Conservation (phyloP, 2,888 invertebrate species). For the Itoplectis maculator region DNA sequence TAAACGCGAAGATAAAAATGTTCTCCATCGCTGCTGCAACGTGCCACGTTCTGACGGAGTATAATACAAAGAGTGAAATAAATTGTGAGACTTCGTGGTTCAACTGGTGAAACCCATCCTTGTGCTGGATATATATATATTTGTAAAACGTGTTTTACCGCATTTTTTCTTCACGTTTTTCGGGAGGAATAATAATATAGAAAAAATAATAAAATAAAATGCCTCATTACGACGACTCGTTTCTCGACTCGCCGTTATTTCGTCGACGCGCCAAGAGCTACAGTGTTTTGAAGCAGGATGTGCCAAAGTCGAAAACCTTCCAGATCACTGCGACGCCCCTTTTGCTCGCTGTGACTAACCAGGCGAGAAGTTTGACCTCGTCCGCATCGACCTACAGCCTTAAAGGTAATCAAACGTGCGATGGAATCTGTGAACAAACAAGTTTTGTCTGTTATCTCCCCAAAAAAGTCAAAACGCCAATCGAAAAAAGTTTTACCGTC, state of each 20-base stretch:
- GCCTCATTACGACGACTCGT: conserved; percentile 83
- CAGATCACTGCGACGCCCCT: conserved; percentile 81
- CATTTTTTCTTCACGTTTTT: not conserved
- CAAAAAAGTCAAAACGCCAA: not conserved
- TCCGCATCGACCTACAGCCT: conserved; percentile 80
- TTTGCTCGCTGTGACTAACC: conserved; percentile 81
- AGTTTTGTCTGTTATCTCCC: not conserved
- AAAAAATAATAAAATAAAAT: conserved; percentile 73
- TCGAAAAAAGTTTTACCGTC: no score
- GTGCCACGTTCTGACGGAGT: conserved; percentile 3
- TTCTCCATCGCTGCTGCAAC: conserved; percentile 2
- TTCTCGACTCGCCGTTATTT: conserved; percentile 82
- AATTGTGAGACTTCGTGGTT: conserved; percentile 6
- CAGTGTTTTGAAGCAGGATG: conserved; percentile 80
- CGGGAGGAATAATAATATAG: conserved; percentile 7
- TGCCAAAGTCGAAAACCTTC: conserved; percentile 80
- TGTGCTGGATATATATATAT: not conserved
- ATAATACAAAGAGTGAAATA: conserved; percentile 44
- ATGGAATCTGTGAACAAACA: conserved; percentile 24
- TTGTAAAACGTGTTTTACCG: not conserved
- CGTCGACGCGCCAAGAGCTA: conserved; percentile 82
- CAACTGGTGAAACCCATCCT: not conserved
- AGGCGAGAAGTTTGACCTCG: conserved; percentile 79
- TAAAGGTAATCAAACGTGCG: conserved; percentile 77
- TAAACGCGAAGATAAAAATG: conserved; percentile 12